A percentile compares a stretch with the other conserved stretches of the same genome.
phyloP scores from a whole-genome alignment of 2,113 vertebrate genomes.

The Xiphophorus couchianus region DNA sequence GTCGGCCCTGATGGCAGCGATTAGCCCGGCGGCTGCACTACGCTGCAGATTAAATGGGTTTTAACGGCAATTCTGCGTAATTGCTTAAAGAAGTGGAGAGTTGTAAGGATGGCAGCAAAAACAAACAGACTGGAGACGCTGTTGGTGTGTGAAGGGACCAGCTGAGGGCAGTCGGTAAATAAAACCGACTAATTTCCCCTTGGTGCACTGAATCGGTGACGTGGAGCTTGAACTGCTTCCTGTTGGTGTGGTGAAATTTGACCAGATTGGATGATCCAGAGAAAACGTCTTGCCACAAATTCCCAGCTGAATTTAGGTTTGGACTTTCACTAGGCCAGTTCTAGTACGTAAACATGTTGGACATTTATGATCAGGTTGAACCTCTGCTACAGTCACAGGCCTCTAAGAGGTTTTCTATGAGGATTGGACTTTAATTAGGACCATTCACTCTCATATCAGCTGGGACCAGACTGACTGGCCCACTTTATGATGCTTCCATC shows the following conservation, averaged over 20 bases:
- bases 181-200: background rate
- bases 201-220: background rate
- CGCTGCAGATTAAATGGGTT: conserved; percentile 70
- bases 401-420: too few relatives aligned
- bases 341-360: too few relatives aligned
- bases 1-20: conserved; percentile 76
- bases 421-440: too few relatives aligned
- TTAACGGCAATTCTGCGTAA: conserved; percentile 32
- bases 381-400: too few relatives aligned
- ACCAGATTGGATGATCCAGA: too few relatives aligned
- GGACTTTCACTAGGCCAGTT: too few relatives aligned
- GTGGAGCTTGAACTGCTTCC: background rate
- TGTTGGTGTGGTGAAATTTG: background rate
- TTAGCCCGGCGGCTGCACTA: conserved; percentile 75
- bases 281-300: too few relatives aligned
- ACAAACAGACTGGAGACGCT: background rate
- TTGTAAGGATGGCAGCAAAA: background rate
- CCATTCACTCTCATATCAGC: too few relatives aligned
- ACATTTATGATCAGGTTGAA: too few relatives aligned
- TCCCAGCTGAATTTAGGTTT: too few relatives aligned
- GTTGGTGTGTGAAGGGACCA: background rate
- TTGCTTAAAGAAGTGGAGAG: background rate
- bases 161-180: background rate
- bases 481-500: too few relatives aligned
- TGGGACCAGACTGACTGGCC: too few relatives aligned